These are phyloP conservation scores for Chloroclysta siterata DNA, from an alignment of 2,888 invertebrate genomes.

Conservation along the genomic window DNA sequence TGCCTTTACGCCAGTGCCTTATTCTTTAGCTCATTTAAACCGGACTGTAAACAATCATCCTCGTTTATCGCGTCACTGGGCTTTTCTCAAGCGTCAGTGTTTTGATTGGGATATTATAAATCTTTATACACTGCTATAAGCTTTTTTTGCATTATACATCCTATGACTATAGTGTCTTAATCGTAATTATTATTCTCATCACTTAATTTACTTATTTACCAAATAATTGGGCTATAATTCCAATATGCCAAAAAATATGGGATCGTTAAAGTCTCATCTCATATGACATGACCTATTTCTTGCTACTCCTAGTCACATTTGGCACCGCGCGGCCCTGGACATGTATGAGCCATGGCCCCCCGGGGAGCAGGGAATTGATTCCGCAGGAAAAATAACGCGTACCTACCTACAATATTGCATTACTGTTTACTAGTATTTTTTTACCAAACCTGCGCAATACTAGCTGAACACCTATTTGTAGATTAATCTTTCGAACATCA, in stretches of 20 bases:
- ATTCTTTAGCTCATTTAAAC: constrained; percentile 1
- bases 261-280: constrained; percentile 14
- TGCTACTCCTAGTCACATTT: constrained; percentile 42
- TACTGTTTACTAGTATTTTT: constrained; percentile 17
- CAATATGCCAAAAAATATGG: constrained; percentile 13
- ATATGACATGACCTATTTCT: constrained; percentile 40
- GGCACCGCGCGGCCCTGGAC: constrained; percentile 49
- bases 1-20: constrained; percentile 10
- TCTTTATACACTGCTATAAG: too few relatives aligned
- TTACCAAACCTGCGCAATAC: not conserved
- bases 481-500: too few relatives aligned
- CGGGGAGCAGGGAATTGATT: constrained; percentile 61
- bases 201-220: not conserved
- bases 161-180: too few relatives aligned
- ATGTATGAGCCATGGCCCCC: constrained; percentile 59
- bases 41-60: constrained; percentile 1
- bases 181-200: not conserved
- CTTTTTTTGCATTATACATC: too few relatives aligned
- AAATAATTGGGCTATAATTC: not conserved
- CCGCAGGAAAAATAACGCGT: constrained; percentile 52
- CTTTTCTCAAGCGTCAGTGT: not conserved
- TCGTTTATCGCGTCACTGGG: not conserved
- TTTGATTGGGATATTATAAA: not conserved
- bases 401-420: not conserved
- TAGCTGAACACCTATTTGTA: not conserved